These are phyloP conservation scores for Ceriagrion tenellum DNA, from an alignment of 2,888 invertebrate species.

Conservation along the genomic window DNA sequence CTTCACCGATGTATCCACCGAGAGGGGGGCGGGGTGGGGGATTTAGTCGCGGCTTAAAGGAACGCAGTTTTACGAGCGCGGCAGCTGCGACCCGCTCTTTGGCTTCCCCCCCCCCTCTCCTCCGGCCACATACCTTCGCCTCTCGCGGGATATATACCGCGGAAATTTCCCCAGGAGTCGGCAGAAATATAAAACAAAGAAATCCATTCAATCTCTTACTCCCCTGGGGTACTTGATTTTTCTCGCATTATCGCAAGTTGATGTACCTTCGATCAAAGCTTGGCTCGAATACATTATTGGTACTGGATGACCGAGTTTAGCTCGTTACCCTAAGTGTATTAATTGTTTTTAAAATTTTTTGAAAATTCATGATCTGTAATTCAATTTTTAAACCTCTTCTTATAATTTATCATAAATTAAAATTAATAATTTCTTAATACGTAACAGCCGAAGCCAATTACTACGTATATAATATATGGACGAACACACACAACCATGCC, in stretches of 20 bases:
- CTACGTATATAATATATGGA: too few relatives aligned
- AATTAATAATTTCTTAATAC: too few relatives aligned
- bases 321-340: too few relatives aligned
- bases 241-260: not conserved
- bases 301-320: too few relatives aligned
- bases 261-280: too few relatives aligned
- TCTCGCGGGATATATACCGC: not conserved
- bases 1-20: not conserved
- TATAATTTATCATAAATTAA: too few relatives aligned
- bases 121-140: not conserved
- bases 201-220: not conserved
- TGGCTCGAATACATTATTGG: too few relatives aligned
- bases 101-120: not conserved
- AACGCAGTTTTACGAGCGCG: not conserved
- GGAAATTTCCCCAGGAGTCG: not conserved
- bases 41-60: not conserved
- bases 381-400: too few relatives aligned
- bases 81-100: not conserved
- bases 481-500: too few relatives aligned
- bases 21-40: not conserved
- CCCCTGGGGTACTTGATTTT: not conserved
- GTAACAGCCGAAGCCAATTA: too few relatives aligned
- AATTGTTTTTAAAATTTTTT: too few relatives aligned
- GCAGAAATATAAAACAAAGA: not conserved
- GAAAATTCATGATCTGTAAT: too few relatives aligned